These are phyloP conservation scores for Porites evermanni DNA, from an alignment of 92 coral and sea anemone species.

Conservation along the genomic window DNA sequence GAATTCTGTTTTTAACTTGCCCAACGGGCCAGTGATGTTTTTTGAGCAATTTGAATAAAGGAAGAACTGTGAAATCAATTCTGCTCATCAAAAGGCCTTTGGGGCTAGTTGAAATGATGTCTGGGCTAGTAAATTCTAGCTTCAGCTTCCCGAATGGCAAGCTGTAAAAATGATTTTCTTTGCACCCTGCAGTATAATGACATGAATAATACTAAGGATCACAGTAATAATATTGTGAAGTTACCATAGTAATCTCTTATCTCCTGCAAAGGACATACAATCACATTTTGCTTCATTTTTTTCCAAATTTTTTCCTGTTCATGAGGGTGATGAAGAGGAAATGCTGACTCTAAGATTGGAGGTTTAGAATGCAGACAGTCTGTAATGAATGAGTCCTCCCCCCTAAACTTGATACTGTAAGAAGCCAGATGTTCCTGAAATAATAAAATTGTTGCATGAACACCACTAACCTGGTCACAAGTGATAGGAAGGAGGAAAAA, in stretches of 20 bases:
- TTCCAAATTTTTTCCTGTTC: conserved; percentile 84
- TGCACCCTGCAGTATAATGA: too few relatives aligned
- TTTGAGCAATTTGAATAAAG: too few relatives aligned
- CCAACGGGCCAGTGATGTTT: too few relatives aligned
- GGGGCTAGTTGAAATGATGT: too few relatives aligned
- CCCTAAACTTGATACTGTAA: conserved; percentile 73
- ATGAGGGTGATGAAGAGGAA: conserved; percentile 82
- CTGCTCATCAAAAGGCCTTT: too few relatives aligned
- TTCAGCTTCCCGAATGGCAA: too few relatives aligned
- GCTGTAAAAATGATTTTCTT: too few relatives aligned
- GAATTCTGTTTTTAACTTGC: too few relatives aligned
- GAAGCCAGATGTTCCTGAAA: conserved; percentile 68
- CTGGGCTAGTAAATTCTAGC: too few relatives aligned
- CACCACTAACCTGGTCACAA: not conserved
- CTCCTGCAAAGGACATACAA: conserved; percentile 91
- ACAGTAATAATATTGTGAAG: not conserved
- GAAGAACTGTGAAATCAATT: too few relatives aligned
- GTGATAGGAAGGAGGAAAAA: too few relatives aligned
- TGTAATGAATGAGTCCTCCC: conserved; percentile 75
- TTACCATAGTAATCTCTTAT: conserved; percentile 97
- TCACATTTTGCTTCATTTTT: conserved; percentile 83
- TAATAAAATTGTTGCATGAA: not conserved
- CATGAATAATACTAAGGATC: not conserved
- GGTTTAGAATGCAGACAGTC: conserved; percentile 95
- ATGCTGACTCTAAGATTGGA: conserved; percentile 84